phyloP scores from a whole-genome alignment of 2,797 vertebrate species.

The Jordanella pulchra region DNA sequence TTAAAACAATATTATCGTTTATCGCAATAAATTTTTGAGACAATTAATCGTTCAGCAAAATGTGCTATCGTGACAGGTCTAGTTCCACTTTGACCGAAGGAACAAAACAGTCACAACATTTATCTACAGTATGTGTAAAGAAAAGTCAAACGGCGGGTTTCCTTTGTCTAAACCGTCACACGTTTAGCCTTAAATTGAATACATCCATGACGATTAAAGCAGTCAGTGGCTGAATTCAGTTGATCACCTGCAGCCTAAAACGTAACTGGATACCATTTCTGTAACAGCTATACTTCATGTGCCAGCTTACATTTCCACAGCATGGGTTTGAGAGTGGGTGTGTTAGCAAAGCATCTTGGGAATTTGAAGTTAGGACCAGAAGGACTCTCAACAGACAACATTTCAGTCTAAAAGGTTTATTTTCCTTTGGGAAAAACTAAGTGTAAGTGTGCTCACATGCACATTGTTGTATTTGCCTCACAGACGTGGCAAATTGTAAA shows the following conservation, averaged over 20 bases:
- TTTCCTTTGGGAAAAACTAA: slow-evolving; percentile 28
- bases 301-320: slow-evolving; percentile 26
- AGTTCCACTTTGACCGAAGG: too few relatives aligned
- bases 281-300: slow-evolving; percentile 7
- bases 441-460: neutral
- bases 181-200: neutral
- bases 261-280: neutral
- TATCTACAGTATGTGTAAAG: neutral
- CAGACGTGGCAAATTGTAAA: slow-evolving; percentile 50
- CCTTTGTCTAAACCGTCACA: neutral
- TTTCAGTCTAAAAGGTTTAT: slow-evolving; percentile 61
- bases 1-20: too few relatives aligned
- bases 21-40: too few relatives aligned
- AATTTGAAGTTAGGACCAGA: slow-evolving; percentile 45
- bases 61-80: too few relatives aligned
- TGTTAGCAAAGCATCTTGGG: slow-evolving; percentile 39
- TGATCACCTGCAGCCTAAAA: neutral
- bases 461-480: slow-evolving; percentile 9
- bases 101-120: neutral
- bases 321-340: slow-evolving; percentile 21
- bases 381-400: slow-evolving; percentile 47
- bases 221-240: neutral
- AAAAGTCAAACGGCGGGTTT: neutral
- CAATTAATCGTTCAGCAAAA: too few relatives aligned
- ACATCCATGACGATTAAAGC: neutral